Evolutionary conservation across 2,888 invertebrate species (phyloP).

Genomic region (Boloria selene): DNA sequence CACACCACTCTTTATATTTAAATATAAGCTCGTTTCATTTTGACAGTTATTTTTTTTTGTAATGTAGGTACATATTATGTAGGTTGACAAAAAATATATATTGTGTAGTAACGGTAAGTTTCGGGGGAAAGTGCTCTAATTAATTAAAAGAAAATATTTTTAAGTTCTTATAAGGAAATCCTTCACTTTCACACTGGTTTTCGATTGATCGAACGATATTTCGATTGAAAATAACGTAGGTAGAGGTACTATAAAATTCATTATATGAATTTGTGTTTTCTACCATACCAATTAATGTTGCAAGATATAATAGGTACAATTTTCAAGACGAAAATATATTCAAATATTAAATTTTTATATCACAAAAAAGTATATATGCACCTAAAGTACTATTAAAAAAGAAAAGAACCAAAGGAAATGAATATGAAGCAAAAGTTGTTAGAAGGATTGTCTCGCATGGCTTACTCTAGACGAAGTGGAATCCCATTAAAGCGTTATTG

Average conservation of each 20-base stretch:
- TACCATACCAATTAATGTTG: no score
- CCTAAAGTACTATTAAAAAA: no score
- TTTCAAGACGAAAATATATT: no score
- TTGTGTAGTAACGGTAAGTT: background rate
- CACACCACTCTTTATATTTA: slow-evolving; percentile 20
- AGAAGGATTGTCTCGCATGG: slow-evolving; percentile 65
- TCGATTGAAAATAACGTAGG: no score
- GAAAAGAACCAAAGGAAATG: background rate
- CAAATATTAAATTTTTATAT: no score
- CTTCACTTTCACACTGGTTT: slow-evolving; percentile 12
- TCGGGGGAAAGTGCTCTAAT: slow-evolving; percentile 11
- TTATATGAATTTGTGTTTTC: no score
- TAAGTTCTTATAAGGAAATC: slow-evolving; percentile 1
- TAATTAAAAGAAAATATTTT: slow-evolving; percentile 14
- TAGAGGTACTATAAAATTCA: no score
- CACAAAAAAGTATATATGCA: no score
- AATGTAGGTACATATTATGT: no score
- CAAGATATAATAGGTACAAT: no score
- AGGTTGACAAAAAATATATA: no score
- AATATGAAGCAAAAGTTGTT: slow-evolving; percentile 31
- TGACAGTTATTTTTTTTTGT: background rate
- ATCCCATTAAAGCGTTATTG: slow-evolving; percentile 78
- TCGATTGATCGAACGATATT: background rate
- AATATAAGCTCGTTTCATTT: slow-evolving; percentile 5
- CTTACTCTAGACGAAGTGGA: slow-evolving; percentile 61